Percentiles rank a stretch among this genome's conserved stretches.
Conservation (phyloP, 2,888 invertebrate genomes). For the Epiblema foenella region DNA sequence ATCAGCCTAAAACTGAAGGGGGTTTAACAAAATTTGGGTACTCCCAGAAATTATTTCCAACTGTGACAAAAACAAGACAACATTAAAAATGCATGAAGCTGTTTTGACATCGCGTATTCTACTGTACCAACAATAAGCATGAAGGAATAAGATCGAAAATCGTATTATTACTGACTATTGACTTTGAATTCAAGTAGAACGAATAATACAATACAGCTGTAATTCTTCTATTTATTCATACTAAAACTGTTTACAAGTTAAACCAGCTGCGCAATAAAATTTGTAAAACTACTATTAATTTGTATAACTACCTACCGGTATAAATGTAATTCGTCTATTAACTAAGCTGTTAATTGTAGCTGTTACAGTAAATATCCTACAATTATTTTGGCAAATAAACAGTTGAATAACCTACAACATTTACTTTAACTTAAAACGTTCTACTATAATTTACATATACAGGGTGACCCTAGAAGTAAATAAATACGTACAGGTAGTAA, state of each 20-base stretch:
- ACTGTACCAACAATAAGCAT: no score
- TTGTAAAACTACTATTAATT: slow-evolving; percentile 13
- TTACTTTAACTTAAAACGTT: neutral
- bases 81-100: no score
- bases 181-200: neutral
- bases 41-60: no score
- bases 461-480: neutral
- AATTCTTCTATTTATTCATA: neutral
- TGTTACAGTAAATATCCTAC: slow-evolving; percentile 11
- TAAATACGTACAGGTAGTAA: neutral
- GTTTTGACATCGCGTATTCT: no score
- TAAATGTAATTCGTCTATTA: slow-evolving; percentile 4
- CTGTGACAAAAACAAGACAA: no score
- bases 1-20: no score
- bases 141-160: no score
- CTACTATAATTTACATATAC: neutral
- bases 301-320: neutral
- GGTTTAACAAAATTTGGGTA: no score
- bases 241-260: neutral
- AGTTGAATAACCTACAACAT: neutral
- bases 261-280: slow-evolving; percentile 4
- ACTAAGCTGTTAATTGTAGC: slow-evolving; percentile 6
- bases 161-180: neutral
- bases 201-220: neutral
- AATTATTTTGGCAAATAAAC: slow-evolving; percentile 20